phyloP scores from a whole-genome alignment of 1,140 invertebrate species.

The Drosophila malerkotliana region DNA sequence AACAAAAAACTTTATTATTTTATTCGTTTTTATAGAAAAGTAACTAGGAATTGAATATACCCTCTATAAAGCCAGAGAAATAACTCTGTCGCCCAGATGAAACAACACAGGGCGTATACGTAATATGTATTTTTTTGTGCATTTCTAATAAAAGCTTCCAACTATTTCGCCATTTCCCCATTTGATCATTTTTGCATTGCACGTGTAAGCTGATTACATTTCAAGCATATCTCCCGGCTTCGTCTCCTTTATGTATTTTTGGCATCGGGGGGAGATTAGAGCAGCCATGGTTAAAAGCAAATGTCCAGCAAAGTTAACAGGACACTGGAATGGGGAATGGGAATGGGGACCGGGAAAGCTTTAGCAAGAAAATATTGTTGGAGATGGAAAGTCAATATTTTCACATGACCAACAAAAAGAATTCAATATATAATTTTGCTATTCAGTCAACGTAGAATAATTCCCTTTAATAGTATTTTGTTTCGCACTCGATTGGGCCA shows the following conservation, averaged over 20 bases:
- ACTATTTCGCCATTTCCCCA: constrained; percentile 18
- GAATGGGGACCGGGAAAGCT: no score
- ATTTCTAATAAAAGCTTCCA: constrained; percentile 18
- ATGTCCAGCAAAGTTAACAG: background rate
- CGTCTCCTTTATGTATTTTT: constrained; percentile 19
- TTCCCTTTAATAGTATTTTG: constrained; percentile 38
- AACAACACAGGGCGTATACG: constrained; percentile 19
- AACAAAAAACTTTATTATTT: background rate
- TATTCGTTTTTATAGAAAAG: background rate
- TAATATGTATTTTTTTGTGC: constrained; percentile 33
- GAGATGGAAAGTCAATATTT: constrained; percentile 42
- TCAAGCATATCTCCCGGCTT: constrained; percentile 21
- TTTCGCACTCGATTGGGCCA: constrained; percentile 31
- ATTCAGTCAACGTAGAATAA: constrained; percentile 20
- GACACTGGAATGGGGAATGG: background rate
- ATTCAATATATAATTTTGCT: constrained; percentile 13
- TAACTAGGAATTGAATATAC: background rate
- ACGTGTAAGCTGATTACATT: constrained; percentile 60
- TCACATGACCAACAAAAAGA: constrained; percentile 9
- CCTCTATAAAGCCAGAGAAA: background rate
- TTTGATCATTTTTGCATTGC: constrained; percentile 20
- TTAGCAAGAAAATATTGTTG: constrained; percentile 18
- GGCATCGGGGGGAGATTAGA: constrained; percentile 44
- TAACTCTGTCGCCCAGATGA: background rate
- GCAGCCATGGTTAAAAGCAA: constrained; percentile 10